Evolutionary conservation across 2,888 invertebrate genomes (phyloP).

Genomic region (Cephus pygmeus): DNA sequence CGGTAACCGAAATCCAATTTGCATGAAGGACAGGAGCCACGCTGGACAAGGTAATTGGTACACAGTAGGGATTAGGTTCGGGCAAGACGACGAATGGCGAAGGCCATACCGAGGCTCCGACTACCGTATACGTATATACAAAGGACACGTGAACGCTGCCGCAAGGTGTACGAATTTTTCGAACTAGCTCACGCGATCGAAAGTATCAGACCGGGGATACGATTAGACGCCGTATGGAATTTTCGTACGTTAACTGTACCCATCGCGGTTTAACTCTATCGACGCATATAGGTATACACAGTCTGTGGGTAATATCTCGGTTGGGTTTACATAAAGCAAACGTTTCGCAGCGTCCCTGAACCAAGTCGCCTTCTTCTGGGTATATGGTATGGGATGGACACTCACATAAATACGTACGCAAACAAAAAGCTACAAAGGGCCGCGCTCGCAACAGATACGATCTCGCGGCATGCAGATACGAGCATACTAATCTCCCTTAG

Average conservation of each 20-base stretch:
- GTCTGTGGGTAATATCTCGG: neutral
- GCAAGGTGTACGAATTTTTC: neutral
- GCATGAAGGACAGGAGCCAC: constrained; percentile 47
- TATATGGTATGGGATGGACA: constrained; percentile 30
- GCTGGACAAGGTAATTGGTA: constrained; percentile 55
- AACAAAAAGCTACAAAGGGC: constrained; percentile 61
- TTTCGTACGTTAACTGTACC: neutral
- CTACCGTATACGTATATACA: neutral
- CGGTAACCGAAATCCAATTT: constrained; percentile 59
- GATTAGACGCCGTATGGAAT: neutral
- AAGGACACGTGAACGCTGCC: neutral
- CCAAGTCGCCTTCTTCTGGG: constrained; percentile 27
- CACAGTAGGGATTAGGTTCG: constrained; percentile 51
- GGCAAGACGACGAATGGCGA: constrained; percentile 44
- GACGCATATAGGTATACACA: neutral
- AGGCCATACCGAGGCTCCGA: neutral
- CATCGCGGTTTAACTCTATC: neutral
- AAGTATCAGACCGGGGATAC: neutral
- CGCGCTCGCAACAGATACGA: constrained; percentile 61
- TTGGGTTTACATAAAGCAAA: constrained; percentile 46
- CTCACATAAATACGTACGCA: constrained; percentile 60
- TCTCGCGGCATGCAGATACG: constrained; percentile 63
- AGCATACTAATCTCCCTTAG: constrained; percentile 59
- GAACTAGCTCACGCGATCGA: neutral
- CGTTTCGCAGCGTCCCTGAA: constrained; percentile 43